These are phyloP conservation scores for Notarius lentiginosus DNA, from an alignment of 2,113 vertebrate genomes.

Conservation along the genomic window DNA sequence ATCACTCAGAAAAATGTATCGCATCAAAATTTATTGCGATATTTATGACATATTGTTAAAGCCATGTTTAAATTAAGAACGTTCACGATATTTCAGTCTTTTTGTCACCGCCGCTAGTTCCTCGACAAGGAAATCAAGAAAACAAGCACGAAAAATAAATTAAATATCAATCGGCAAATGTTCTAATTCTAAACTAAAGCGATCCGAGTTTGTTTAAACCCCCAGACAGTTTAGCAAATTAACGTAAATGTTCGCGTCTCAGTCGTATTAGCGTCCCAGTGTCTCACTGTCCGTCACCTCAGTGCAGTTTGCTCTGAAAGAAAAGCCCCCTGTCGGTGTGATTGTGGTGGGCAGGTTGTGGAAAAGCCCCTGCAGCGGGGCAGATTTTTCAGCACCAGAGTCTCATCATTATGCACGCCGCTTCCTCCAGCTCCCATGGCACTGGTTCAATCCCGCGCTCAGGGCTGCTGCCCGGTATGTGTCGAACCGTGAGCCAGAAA, in stretches of 20 bases:
- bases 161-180: neutral
- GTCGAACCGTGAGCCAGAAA: conserved; percentile 13
- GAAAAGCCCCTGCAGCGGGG: conserved; percentile 44
- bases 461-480: conserved; percentile 35
- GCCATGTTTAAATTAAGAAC: neutral
- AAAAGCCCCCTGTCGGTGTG: conserved; percentile 2
- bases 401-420: conserved; percentile 50
- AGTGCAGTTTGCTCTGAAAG: neutral
- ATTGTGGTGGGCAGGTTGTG: conserved; percentile 15
- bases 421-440: conserved; percentile 51
- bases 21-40: neutral
- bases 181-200: neutral
- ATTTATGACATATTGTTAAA: neutral
- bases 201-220: neutral
- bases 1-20: neutral
- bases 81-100: neutral
- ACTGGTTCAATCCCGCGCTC: conserved; percentile 27
- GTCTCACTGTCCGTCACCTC: neutral
- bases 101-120: neutral
- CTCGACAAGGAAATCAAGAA: neutral
- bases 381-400: conserved; percentile 57
- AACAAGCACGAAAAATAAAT: neutral
- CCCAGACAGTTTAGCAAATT: neutral
- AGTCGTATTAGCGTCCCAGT: neutral
- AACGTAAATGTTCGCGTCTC: neutral